A percentile compares a stretch with the other conserved stretches of the same genome.
These are phyloP conservation scores for Diglossa cyanea DNA, from an alignment of 2,797 vertebrate genomes.

Conservation along the genomic window DNA sequence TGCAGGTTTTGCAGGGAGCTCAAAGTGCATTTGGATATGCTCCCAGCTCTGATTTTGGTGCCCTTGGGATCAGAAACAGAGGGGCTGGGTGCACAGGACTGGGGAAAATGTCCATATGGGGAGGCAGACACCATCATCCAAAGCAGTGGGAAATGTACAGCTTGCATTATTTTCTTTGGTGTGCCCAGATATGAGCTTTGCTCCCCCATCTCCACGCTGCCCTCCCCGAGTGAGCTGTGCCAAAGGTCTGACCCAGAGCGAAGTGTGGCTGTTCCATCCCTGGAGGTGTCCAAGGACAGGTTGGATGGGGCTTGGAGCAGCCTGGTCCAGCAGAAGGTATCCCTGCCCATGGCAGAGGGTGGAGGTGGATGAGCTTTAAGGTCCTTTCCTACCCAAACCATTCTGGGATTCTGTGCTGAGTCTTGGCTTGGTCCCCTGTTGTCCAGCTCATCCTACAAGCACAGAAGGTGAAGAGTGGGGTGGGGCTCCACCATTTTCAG, in stretches of 20 bases:
- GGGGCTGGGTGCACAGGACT: background rate
- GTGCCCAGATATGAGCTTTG: background rate
- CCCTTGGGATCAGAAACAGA: background rate
- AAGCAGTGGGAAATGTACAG: background rate
- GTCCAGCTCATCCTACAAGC: background rate
- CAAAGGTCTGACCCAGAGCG: background rate
- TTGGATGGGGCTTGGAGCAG: rapidly evolving
- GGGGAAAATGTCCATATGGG: rapidly evolving
- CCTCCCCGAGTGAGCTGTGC: rapidly evolving
- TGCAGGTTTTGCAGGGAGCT: background rate
- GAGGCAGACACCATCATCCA: background rate
- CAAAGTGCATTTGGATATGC: background rate
- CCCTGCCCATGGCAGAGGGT: background rate
- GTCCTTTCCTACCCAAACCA: background rate
- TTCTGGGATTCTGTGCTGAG: background rate
- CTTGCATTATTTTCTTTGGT: background rate
- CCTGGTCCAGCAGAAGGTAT: background rate
- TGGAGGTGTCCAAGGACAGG: background rate
- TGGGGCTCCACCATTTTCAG: background rate
- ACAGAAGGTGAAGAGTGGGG: background rate
- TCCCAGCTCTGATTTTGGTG: background rate
- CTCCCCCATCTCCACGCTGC: background rate
- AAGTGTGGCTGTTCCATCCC: background rate
- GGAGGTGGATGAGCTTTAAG: background rate
- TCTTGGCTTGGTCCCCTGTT: background rate